These are phyloP conservation scores for Cotesia glomerata DNA, from an alignment of 1,140 invertebrate genomes.

Conservation along the genomic window DNA sequence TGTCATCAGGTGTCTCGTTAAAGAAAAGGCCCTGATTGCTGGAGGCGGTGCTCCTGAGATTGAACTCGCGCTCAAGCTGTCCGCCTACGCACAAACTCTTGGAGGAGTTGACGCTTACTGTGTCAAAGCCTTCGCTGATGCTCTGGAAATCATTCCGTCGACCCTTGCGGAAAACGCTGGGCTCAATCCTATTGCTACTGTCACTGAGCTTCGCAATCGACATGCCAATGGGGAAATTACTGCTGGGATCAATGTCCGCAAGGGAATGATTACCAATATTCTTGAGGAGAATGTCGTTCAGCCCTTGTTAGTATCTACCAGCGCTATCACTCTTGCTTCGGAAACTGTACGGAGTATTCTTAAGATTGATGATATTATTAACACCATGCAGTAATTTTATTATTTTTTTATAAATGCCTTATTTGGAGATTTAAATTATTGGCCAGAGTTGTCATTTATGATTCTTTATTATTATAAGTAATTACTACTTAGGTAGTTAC, in stretches of 20 bases:
- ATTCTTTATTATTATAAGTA: too few relatives aligned
- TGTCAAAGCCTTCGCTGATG: slow-evolving; percentile 92
- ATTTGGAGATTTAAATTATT: too few relatives aligned
- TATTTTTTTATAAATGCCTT: not conserved
- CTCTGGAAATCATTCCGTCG: slow-evolving; percentile 93
- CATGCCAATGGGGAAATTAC: slow-evolving; percentile 85
- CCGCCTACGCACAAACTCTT: slow-evolving; percentile 81
- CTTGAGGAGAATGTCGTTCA: slow-evolving; percentile 97
- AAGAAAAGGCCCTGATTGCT: slow-evolving; percentile 87
- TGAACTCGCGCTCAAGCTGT: slow-evolving; percentile 87
- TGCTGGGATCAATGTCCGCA: slow-evolving; percentile 96
- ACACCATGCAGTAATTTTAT: slow-evolving; percentile 57
- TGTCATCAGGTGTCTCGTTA: slow-evolving; percentile 96
- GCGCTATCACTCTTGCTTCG: slow-evolving; percentile 91
- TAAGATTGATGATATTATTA: slow-evolving; percentile 98
- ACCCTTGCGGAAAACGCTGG: slow-evolving; percentile 99
- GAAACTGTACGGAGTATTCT: slow-evolving; percentile 98
- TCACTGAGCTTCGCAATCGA: slow-evolving; percentile 94
- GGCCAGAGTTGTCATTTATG: too few relatives aligned
- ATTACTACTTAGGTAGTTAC: too few relatives aligned
- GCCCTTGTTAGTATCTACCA: slow-evolving; percentile 92
- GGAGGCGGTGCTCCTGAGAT: slow-evolving; percentile 98
- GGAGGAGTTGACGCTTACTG: slow-evolving; percentile 95
- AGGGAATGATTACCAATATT: slow-evolving; percentile 95
- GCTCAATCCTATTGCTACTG: slow-evolving; percentile 96